Percentiles rank a stretch among this genome's conserved stretches.
Evolutionary conservation across 2,113 vertebrate species (phyloP).

Genomic region (Cricetomys ansorgei): DNA sequence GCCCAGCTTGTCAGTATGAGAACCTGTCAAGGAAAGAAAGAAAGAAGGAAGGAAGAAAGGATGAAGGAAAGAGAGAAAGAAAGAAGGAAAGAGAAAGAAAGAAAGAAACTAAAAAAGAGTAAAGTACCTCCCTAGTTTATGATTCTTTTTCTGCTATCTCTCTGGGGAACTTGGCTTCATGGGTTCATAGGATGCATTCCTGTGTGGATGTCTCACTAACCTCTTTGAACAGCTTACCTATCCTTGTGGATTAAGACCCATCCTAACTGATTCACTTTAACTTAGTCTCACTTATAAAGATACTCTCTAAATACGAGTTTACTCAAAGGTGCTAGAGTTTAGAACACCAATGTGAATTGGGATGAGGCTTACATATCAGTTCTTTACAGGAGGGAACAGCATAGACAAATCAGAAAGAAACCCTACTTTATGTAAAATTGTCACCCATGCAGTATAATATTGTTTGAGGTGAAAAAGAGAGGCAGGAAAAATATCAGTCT

Average conservation of each 20-base stretch:
- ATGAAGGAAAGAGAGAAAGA: fast-evolving
- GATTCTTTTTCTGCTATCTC: neutral
- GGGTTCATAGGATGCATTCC: neutral
- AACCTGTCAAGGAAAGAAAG: too few species aligned
- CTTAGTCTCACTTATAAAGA: neutral
- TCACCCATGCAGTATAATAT: neutral
- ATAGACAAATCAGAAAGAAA: neutral
- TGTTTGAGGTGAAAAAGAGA: neutral
- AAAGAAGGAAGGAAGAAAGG: too few species aligned
- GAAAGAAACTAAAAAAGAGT: neutral
- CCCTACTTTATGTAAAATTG: neutral
- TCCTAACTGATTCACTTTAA: neutral
- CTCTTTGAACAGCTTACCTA: neutral
- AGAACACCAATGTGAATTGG: neutral
- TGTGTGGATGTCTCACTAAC: neutral
- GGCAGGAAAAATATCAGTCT: neutral
- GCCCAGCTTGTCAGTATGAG: neutral
- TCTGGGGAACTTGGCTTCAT: neutral
- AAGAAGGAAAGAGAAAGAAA: neutral
- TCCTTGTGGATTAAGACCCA: neutral
- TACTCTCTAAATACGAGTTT: neutral
- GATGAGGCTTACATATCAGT: neutral
- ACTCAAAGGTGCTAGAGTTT: neutral
- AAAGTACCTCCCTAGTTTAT: neutral
- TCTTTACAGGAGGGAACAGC: neutral